Evolutionary conservation across 2,113 vertebrate genomes (phyloP).

Genomic region (Alaudala cheleensis): DNA sequence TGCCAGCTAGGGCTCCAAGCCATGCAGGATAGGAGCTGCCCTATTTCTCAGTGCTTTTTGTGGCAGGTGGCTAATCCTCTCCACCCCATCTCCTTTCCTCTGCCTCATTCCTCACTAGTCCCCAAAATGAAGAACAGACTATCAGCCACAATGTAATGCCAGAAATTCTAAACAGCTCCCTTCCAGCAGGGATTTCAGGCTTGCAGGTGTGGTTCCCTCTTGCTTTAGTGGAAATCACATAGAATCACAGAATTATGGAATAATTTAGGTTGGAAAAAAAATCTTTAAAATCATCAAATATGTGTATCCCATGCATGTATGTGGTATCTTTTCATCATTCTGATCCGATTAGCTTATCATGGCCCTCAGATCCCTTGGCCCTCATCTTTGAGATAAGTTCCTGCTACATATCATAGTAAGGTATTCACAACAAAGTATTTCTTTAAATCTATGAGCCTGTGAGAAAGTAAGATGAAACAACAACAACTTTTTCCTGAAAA

Average conservation of each 20-base stretch:
- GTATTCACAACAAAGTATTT: background rate
- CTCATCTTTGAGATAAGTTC: background rate
- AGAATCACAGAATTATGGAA: background rate
- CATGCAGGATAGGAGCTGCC: conserved; percentile 27
- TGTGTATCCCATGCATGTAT: background rate
- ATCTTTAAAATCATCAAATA: background rate
- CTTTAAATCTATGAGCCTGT: background rate
- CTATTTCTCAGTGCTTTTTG: background rate
- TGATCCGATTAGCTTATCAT: background rate
- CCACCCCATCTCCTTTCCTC: background rate
- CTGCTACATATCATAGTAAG: background rate
- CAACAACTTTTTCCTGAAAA: background rate
- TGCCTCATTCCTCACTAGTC: background rate
- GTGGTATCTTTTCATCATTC: background rate
- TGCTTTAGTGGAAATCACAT: background rate
- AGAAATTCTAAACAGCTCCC: background rate
- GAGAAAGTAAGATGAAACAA: background rate
- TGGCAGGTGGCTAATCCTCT: conserved; percentile 37
- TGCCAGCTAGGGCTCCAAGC: conserved; percentile 39
- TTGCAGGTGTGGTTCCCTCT: background rate
- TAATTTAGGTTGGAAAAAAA: background rate
- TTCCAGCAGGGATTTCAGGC: background rate
- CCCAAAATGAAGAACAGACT: background rate
- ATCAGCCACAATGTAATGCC: background rate
- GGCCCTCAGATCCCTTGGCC: background rate